Evolutionary conservation across 2,797 vertebrate species (phyloP).

Genomic region (Babyrousa celebensis): DNA sequence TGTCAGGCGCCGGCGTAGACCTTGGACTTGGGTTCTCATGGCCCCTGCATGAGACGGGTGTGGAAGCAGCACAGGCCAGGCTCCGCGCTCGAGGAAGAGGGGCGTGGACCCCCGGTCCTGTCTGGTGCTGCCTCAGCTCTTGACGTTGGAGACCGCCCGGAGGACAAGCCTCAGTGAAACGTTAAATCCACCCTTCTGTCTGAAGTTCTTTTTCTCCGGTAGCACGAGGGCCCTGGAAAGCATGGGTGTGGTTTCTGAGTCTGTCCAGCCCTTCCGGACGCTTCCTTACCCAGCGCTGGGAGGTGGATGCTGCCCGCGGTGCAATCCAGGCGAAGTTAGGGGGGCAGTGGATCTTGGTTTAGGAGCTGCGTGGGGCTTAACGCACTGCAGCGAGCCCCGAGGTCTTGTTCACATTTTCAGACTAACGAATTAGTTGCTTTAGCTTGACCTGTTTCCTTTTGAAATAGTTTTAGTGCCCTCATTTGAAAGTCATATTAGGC

Average conservation of each 20-base stretch:
- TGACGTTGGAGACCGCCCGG: fast-evolving
- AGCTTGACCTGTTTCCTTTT: neutral
- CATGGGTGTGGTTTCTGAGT: fast-evolving
- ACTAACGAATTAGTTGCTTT: neutral
- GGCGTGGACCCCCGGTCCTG: fast-evolving
- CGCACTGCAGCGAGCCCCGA: neutral
- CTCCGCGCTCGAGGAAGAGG: neutral
- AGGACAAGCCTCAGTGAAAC: neutral
- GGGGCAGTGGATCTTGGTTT: neutral
- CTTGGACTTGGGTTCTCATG: neutral
- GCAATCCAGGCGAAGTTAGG: fast-evolving
- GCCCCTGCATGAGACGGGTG: neutral
- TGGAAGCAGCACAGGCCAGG: neutral
- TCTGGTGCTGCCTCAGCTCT: fast-evolving
- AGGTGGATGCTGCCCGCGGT: fast-evolving
- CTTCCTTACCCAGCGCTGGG: neutral
- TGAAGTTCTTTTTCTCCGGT: neutral
- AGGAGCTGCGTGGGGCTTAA: fast-evolving
- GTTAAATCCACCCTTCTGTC: no score
- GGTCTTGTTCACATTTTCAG: neutral
- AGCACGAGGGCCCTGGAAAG: fast-evolving
- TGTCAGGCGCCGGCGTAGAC: neutral
- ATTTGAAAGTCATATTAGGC: neutral
- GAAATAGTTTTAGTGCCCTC: neutral
- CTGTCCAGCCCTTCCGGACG: neutral